A percentile compares a stretch with the other conserved stretches of the same genome.
Evolutionary conservation across 2,797 vertebrate genomes (phyloP).

Genomic region (Takifugu ocellatus): DNA sequence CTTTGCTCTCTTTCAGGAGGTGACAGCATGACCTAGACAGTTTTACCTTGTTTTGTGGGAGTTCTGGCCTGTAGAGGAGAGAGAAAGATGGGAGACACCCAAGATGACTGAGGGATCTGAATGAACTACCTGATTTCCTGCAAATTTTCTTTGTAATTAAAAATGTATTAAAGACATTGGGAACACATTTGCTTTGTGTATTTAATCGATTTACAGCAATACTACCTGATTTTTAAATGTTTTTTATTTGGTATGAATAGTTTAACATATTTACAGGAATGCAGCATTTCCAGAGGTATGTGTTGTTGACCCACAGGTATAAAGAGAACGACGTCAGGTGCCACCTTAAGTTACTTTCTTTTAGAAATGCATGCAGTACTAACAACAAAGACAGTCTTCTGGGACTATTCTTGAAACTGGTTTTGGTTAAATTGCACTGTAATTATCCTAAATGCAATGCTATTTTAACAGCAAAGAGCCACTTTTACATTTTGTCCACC

Average conservation of each 20-base stretch:
- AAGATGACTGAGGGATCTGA: constrained; percentile 30
- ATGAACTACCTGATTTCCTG: constrained; percentile 20
- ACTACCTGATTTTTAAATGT: constrained; percentile 20
- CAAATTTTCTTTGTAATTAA: constrained; percentile 61
- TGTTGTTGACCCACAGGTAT: constrained; percentile 22
- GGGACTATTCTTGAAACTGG: constrained; percentile 6
- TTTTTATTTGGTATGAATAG: constrained; percentile 58
- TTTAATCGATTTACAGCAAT: not conserved
- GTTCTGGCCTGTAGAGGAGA: constrained; percentile 21
- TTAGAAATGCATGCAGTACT: constrained; percentile 49
- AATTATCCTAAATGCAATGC: not conserved
- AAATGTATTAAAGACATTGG: constrained; percentile 52
- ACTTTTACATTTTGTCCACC: no score
- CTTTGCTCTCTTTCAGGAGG: constrained; percentile 46
- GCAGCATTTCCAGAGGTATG: constrained; percentile 50
- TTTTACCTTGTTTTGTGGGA: constrained; percentile 24
- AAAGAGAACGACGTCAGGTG: constrained; percentile 10
- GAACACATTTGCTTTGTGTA: not conserved
- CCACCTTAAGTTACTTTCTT: constrained; percentile 11
- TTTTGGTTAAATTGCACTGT: not conserved
- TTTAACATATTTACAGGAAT: constrained; percentile 37
- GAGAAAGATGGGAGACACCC: constrained; percentile 38
- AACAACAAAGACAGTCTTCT: constrained; percentile 1
- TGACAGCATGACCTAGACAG: constrained; percentile 36
- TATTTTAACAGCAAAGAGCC: no score